Conservation (phyloP, 2,888 invertebrate species). For the Dendrolimus pini region DNA sequence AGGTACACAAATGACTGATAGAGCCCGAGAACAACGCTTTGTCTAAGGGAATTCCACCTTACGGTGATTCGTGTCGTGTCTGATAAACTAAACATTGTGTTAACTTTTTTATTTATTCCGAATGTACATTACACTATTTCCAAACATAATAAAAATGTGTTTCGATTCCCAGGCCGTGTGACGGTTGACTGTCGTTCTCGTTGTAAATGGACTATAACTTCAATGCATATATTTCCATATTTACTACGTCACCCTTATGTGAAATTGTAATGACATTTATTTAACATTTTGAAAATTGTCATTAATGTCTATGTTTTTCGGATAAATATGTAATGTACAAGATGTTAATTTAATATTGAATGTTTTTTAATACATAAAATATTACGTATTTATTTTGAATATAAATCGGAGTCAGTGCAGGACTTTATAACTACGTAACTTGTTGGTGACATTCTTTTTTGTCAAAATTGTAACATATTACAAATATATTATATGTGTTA, state of each 20-base stretch:
- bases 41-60: conserved; percentile 9
- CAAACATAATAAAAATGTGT: conserved; percentile 19
- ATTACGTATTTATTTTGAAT: no score
- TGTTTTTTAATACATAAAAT: no score
- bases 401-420: no score
- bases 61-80: conserved; percentile 10
- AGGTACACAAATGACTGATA: conserved; percentile 2
- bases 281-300: no score
- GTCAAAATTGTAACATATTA: no score
- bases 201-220: conserved; percentile 19
- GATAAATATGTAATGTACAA: no score
- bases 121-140: conserved; percentile 6
- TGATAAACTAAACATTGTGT: conserved; percentile 3
- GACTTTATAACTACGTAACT: no score
- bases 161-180: conserved; percentile 15
- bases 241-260: conserved; percentile 11
- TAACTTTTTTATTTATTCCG: conserved; percentile 1
- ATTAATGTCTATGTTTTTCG: no score
- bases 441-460: no score
- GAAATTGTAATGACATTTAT: no score
- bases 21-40: neutral
- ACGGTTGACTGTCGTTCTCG: conserved; percentile 23
- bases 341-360: no score
- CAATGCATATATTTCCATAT: conserved; percentile 33
- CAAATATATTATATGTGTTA: no score